Conservation (phyloP, 2,113 vertebrate species). For the Podarcis cretensis region DNA sequence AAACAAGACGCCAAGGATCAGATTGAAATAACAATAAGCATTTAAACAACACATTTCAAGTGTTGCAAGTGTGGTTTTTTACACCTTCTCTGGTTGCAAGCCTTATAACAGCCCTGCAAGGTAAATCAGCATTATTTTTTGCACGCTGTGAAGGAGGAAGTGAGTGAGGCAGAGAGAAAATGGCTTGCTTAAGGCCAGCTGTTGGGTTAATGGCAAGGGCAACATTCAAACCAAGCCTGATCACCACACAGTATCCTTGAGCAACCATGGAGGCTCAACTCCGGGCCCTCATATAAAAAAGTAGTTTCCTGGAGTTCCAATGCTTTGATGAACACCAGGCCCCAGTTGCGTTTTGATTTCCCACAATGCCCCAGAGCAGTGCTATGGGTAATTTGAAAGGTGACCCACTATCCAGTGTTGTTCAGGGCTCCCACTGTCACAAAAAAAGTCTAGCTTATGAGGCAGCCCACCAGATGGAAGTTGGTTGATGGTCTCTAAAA, state of each 20-base stretch:
- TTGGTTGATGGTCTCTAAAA: too few species aligned
- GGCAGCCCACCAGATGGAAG: too few species aligned
- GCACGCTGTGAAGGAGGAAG: background rate
- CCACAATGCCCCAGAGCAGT: background rate
- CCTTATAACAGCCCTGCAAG: too few species aligned
- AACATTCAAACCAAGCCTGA: background rate
- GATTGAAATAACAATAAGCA: too few species aligned
- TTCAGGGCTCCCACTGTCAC: background rate
- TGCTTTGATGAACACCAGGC: background rate
- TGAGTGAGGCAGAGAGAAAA: background rate
- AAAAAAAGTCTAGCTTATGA: too few species aligned
- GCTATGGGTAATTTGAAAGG: background rate
- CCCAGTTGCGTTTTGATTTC: background rate
- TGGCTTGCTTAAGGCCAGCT: background rate
- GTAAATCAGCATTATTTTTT: too few species aligned
- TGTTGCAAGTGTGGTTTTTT: too few species aligned
- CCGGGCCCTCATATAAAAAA: background rate
- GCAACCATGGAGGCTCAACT: too few species aligned
- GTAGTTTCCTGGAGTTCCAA: background rate
- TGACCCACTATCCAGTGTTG: background rate
- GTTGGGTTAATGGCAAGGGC: background rate
- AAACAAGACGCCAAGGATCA: too few species aligned
- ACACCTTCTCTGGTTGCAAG: too few species aligned
- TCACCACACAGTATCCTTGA: too few species aligned
- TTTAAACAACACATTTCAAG: too few species aligned